Evolutionary conservation across 2,888 invertebrate species (phyloP), one percentile per base, ranked within the genome.

Genomic region (Pyrrhia umbra): DNA sequence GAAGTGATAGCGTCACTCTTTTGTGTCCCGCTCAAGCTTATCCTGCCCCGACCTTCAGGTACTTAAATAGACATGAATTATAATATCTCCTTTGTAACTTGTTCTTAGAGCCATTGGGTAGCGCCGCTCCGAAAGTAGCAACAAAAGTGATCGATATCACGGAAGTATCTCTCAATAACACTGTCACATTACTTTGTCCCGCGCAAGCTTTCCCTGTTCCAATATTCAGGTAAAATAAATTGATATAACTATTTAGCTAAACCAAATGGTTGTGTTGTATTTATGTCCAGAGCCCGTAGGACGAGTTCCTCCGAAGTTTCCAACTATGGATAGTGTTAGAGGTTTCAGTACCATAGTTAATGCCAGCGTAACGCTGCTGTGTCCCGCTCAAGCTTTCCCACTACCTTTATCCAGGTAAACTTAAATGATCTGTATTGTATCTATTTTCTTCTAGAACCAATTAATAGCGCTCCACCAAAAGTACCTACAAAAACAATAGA

Each of bases 21-120:
- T 93, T 97, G 86, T 97, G 97, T 88, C 97, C 97, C 79, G 97
- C 97, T 64, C 97, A 97, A 95, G 97, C 96, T 83, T 97, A 96
- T 90, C 97, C 97, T 82, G 96, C 96, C 87, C 96, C 96, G 80
- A 88, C 95, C 83, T 96, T 95, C 96, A 96, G 96, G 96, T 96
- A 95, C 64, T 75, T 68, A 68, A 62, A 45, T 49, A 51, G 37
- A 56, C 49, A 69, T 71, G 45, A 56, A 62, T 62, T 64, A 56
- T 63, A 68, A 69, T 66, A 60, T 69, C 50, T 49, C 47, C 65
- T 51, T 72, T 79, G 66, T 77, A 81, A 77, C 82, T 81, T 83
- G 83, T 88, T 85, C 86, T 63, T 92, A 97, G 97, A 97, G 81
- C 97, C 97, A 40, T 94, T 97, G 84, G 96, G 96, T 93, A 96